phyloP scores from a whole-genome alignment of 2,888 invertebrate genomes.

The Pomacea canaliculata region DNA sequence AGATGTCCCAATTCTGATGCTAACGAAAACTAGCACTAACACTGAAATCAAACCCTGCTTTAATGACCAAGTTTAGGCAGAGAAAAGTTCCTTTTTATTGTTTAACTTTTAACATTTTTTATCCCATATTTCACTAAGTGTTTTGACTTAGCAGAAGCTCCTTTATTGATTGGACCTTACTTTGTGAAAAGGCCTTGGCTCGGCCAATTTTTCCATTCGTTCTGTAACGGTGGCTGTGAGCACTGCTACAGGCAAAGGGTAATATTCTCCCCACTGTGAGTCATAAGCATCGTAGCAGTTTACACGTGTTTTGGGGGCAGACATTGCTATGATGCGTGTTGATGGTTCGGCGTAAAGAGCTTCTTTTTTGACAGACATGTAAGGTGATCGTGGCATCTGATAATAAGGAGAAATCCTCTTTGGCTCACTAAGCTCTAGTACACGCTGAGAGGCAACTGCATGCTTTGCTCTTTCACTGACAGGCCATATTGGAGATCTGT shows the following conservation, averaged over 20 bases:
- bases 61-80: too few species aligned
- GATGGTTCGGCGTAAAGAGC: conserved; percentile 44
- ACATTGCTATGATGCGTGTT: conserved; percentile 48
- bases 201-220: conserved; percentile 53
- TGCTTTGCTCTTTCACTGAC: conserved; percentile 47
- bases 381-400: conserved; percentile 49
- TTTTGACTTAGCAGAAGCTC: too few species aligned
- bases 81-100: too few species aligned
- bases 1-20: too few species aligned
- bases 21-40: too few species aligned
- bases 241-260: conserved; percentile 31
- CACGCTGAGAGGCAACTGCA: conserved; percentile 45
- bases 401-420: conserved; percentile 43
- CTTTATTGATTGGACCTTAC: conserved; percentile 1
- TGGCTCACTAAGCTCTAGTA: conserved; percentile 44
- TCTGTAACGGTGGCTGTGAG: conserved; percentile 43
- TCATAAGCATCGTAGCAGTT: conserved; percentile 40
- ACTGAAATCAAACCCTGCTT: too few species aligned
- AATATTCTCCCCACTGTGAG: conserved; percentile 47
- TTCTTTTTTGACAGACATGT: conserved; percentile 41
- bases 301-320: conserved; percentile 46
- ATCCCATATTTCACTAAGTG: too few species aligned
- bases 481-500: conserved; percentile 59
- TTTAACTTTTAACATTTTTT: too few species aligned
- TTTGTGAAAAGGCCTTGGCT: conserved; percentile 48